Evolutionary conservation across 2,113 vertebrate species (phyloP).

Genomic region (Ascaphus truei): DNA sequence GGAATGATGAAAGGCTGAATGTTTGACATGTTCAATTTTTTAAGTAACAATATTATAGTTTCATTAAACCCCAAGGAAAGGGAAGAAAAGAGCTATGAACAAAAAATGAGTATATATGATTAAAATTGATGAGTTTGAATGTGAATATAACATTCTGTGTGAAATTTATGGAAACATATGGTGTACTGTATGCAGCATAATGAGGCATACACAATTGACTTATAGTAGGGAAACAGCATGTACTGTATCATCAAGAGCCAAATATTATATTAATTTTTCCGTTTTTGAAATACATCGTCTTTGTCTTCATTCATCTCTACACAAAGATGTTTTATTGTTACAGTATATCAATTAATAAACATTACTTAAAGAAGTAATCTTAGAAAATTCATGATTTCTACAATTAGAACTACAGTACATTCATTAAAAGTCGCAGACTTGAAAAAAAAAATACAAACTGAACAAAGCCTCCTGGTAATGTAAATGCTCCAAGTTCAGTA

Average conservation of each 20-base stretch:
- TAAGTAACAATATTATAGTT: slow-evolving; percentile 28
- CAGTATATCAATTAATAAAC: slow-evolving; percentile 20
- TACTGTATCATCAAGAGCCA: slow-evolving; percentile 32
- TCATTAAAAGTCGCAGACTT: too few relatives aligned
- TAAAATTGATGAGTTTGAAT: slow-evolving; percentile 34
- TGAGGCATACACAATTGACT: slow-evolving; percentile 28
- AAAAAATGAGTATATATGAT: slow-evolving; percentile 32
- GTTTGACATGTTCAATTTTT: slow-evolving; percentile 11
- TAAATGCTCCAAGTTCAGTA: too few relatives aligned
- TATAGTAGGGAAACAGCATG: slow-evolving; percentile 29
- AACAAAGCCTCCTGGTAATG: too few relatives aligned
- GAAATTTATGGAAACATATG: slow-evolving; percentile 33
- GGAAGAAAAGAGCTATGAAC: slow-evolving; percentile 24
- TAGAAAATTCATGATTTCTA: not conserved
- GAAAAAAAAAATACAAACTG: too few relatives aligned
- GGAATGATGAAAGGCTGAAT: not conserved
- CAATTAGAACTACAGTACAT: slow-evolving; percentile 15
- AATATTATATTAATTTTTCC: slow-evolving; percentile 26
- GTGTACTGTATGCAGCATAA: slow-evolving; percentile 28
- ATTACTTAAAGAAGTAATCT: slow-evolving; percentile 23
- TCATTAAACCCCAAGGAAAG: slow-evolving; percentile 16
- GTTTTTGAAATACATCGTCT: slow-evolving; percentile 18
- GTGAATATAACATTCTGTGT: slow-evolving; percentile 13
- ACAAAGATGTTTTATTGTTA: not conserved
- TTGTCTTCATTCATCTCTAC: not conserved